Conservation (phyloP, 1,140 invertebrate species). For the Temnothorax curvispinosus region DNA sequence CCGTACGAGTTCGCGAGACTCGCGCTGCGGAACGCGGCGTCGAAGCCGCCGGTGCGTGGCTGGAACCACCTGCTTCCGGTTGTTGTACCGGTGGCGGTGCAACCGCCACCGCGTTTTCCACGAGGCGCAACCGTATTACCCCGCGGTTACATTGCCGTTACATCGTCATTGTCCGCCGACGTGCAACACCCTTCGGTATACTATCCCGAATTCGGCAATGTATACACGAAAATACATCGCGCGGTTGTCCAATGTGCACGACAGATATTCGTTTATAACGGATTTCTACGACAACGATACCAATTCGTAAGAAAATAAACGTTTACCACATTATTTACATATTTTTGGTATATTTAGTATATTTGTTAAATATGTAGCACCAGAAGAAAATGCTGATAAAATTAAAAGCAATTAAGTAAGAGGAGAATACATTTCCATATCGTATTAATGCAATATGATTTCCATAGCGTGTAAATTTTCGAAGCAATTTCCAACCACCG, state of each 20-base stretch:
- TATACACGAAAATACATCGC: background rate
- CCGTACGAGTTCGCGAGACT: constrained; percentile 30
- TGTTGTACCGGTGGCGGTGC: constrained; percentile 67
- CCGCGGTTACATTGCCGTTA: constrained; percentile 23
- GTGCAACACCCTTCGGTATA: background rate
- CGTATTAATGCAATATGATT: background rate
- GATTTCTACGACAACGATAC: background rate
- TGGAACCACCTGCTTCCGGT: constrained; percentile 84
- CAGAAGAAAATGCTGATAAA: background rate
- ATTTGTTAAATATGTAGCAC: background rate
- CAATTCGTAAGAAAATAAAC: background rate
- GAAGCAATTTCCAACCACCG: background rate
- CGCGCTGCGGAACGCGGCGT: constrained; percentile 73
- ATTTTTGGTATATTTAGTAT: background rate
- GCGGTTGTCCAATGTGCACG: background rate
- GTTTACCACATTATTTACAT: background rate
- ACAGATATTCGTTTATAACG: background rate
- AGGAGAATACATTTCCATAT: background rate
- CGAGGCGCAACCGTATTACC: constrained; percentile 60
- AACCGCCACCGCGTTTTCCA: constrained; percentile 45
- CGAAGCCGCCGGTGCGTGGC: constrained; percentile 80
- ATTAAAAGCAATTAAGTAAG: background rate
- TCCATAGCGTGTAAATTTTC: background rate
- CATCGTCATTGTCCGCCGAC: background rate
- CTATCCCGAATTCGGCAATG: background rate